Evolutionary conservation across 2,797 vertebrate species (phyloP), one percentile per base, ranked within the genome.

Genomic region (Acomys russatus): DNA sequence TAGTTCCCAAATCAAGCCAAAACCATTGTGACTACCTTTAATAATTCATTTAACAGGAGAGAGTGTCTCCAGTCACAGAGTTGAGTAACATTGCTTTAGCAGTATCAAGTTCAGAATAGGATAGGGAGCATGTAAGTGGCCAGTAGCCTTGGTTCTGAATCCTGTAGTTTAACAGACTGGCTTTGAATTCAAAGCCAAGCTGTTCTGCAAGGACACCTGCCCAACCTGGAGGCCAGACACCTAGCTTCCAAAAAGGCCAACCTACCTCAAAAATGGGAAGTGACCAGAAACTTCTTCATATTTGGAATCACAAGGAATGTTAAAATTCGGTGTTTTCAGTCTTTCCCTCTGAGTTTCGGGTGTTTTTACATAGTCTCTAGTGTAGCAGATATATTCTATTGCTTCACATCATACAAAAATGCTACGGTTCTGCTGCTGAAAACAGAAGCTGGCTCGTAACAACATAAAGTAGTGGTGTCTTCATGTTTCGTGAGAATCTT

Each of bases 281-380:
- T 54, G 97, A 96, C 96, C 92, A 97, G 95, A 85, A 97, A 64
- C 76, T 59, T 96, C 89, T 95, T 97, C 91, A 64, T 18, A 20
- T 70, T 61, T 82, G 94, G 97, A 90, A 97, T 95, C 91, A 97
- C 87, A 96, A 93, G 78, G 94, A 35, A 95, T 97, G 98, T 96
- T 93, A 54, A 96, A 97, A 97, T 28, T 96, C 95, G 97, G 91
- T 96, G 97, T 98, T 94, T 97, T 91, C 18, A 95, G 98, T 94
- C 86, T 96, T 96, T 94, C 96, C 98, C 98, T 98, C 98, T 98
- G 98, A 98, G 98, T 95, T 98, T 87, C 98, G 97, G 73, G 96
- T 14, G 61, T 91, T 97, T 98, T 59, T 15, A 97, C 91, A 98
- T 14, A 94, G 92, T 97, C 94, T 97, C 92, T 97, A 97, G 91